A percentile compares a stretch with the other conserved stretches of the same genome.
Evolutionary conservation across 2,113 vertebrate species (phyloP).

Genomic region (Athene noctua): DNA sequence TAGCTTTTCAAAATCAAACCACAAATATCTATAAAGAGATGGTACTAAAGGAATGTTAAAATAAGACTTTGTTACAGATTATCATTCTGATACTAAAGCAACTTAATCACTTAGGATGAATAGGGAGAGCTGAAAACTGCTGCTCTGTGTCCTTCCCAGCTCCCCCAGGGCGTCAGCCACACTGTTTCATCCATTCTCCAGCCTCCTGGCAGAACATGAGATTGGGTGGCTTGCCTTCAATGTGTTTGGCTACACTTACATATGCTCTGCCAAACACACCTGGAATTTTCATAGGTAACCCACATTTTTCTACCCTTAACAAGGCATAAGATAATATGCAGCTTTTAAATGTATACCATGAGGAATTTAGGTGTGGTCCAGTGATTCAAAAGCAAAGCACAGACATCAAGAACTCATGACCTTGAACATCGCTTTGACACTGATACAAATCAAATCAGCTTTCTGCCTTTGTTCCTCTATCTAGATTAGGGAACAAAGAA

Average conservation of each 20-base stretch:
- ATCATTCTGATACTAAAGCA: background rate
- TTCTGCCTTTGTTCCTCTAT: background rate
- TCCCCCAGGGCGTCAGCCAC: background rate
- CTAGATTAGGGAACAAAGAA: background rate
- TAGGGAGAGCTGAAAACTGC: background rate
- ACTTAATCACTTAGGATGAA: background rate
- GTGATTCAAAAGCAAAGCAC: background rate
- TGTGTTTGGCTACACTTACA: background rate
- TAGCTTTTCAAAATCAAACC: background rate
- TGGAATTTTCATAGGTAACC: background rate
- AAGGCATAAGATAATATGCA: background rate
- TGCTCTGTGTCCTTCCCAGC: background rate
- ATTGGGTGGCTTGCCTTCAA: background rate
- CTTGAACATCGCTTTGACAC: background rate
- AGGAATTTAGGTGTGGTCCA: background rate
- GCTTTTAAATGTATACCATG: background rate
- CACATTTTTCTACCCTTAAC: background rate
- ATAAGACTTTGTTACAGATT: background rate
- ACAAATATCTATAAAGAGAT: background rate
- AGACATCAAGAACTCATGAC: background rate
- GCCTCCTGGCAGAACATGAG: background rate
- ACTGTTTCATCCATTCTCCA: background rate
- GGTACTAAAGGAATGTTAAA: background rate
- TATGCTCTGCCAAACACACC: background rate
- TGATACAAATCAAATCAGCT: background rate